Percentiles rank a stretch among this genome's conserved stretches.
Conservation (phyloP, 2,888 invertebrate species). For the Dynastes grantii region DNA sequence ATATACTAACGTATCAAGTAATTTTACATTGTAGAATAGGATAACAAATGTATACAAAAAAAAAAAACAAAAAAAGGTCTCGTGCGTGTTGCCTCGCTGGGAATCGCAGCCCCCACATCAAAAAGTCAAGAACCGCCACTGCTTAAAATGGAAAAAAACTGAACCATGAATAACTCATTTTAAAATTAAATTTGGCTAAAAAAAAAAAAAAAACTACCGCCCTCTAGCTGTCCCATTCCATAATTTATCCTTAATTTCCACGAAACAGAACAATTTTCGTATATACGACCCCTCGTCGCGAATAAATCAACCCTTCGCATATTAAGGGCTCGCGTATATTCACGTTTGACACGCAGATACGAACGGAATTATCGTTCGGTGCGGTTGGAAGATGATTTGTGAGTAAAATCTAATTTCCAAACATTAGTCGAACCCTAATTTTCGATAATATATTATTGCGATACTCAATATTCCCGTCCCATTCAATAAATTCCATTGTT, state of each 20-base stretch:
- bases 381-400: conserved; percentile 1
- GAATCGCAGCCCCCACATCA: too few species aligned
- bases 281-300: not conserved
- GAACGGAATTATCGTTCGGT: not conserved
- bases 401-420: not conserved
- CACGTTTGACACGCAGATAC: not conserved
- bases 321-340: not conserved
- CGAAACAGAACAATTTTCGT: conserved; percentile 1
- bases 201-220: not conserved
- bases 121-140: too few species aligned
- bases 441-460: not conserved
- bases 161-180: too few species aligned
- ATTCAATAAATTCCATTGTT: too few species aligned
- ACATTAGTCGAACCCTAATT: not conserved
- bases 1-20: too few species aligned
- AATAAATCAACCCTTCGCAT: not conserved
- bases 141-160: too few species aligned
- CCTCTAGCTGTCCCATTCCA: not conserved
- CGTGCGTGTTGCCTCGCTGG: too few species aligned
- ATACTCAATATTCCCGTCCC: too few species aligned
- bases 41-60: too few species aligned
- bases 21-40: too few species aligned
- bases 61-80: too few species aligned
- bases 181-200: not conserved
- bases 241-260: not conserved